Evolutionary conservation across 2,113 vertebrate genomes (phyloP), one percentile per base, ranked within the genome.

Genomic region (Oreochromis niloticus): DNA sequence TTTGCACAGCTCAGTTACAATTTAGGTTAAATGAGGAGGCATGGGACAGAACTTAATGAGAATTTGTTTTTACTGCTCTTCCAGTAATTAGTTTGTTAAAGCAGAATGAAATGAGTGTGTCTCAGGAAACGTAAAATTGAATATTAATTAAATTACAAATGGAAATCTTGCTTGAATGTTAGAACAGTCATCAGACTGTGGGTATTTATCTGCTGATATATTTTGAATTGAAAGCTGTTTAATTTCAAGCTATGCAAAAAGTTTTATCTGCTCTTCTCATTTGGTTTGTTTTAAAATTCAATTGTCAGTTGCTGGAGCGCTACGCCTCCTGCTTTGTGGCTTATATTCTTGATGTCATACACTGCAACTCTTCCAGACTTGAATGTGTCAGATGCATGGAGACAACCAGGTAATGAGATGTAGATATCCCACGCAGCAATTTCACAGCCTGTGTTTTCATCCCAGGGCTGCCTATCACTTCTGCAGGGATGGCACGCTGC

Each of bases 71-170:
- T 86, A 83, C 75, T 6, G 56, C 87, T 85, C 66, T 32, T 81
- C 59, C 41, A 88, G 85, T 96, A 95, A 96, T 96, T 95, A 94
- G 91, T 93, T 94, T 93, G 87, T 94, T 93, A 95, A 95, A 92
- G 91, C 71, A 93, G 91, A 95, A 93, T 85, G 34, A 92, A 94
- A 91, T 54, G 36, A 92, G 36, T 52, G 34, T 41, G 55, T 91
- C 86, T 92, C 57, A 87, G 92, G 88, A 93, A 94, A 92, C 85
- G 61, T 82, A 56, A 91, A 95, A 94, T 91, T 92, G 87, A 94
- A 94, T 94, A 94, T 94, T 95, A 95, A 95, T 93, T 90, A 91
- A 92, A 89, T 90, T 84, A 89, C 83, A 61, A 93, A 92, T 91
- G 48, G 61, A 91, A 94, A 93, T 94, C 85, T 88, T 84, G 80